Evolutionary conservation across 2,113 vertebrate genomes (phyloP), one percentile per base, ranked within the genome.

Genomic region (Aepyceros melampus): DNA sequence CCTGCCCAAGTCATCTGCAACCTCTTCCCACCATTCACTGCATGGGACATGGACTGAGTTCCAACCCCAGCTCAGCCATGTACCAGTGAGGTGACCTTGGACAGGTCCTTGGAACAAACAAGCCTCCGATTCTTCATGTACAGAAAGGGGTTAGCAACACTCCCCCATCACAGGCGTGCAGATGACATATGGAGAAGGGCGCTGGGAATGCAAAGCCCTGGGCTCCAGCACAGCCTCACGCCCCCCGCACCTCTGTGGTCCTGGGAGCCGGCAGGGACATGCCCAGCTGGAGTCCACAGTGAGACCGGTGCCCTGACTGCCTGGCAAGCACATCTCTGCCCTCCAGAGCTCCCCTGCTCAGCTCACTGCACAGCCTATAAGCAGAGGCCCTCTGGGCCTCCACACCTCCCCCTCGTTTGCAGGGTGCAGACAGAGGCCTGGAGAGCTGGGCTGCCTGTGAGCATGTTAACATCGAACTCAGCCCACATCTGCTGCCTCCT

Each of bases 161-260:
- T n/a, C 10, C 29, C 29, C 27, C 3, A 1, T 13, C 25, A 9
- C 0, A 29, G 19, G 21, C 2, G 49, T 0, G 0, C 43, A 71
- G 27, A 47, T 31, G 43, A 55, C 0, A 6, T 2, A 56, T 17
- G n/a, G 27, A 56, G 25, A 67, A 58, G 51, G 21, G 13, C 16
- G 1, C 31, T 2, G 19, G n/a, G 51, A 13, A 6, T 1, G 2
- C 33, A 33, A 45, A 90, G 45, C 64, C 79, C n/a, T 6, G 9
- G n/a, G 31, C 19, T 55, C 43, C 43, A 29, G 58, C 6, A 55
- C 23, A n/a, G 40, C 58, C 27, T 79, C 56, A 51, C 1, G 0
- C 14, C 25, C 10, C 33, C 3, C 45, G 23, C 23, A 31, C n/a
- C 67, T 33, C 89, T 85, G 40, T 25, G 33, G 47, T 78, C 55